These are phyloP conservation scores for Spilosoma lubricipeda DNA, from an alignment of 2,888 invertebrate genomes.

Conservation along the genomic window DNA sequence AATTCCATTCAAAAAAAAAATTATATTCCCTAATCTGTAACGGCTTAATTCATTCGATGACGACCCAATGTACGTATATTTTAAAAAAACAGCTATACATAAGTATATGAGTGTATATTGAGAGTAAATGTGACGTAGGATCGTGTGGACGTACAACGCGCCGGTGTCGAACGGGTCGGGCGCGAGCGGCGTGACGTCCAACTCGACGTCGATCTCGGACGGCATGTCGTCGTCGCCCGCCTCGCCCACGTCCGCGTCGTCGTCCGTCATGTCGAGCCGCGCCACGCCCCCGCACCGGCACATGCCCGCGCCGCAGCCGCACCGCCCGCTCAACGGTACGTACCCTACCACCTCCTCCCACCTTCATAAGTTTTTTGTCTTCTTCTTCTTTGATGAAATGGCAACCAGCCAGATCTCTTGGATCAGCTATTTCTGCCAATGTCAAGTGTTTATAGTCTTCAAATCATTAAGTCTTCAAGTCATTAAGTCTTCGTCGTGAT, in stretches of 20 bases:
- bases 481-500: too few relatives aligned
- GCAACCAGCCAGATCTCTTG: too few relatives aligned
- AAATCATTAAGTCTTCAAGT: too few relatives aligned
- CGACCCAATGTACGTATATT: neutral
- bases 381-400: too few relatives aligned
- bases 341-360: too few relatives aligned
- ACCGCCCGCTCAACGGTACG: constrained; percentile 76
- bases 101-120: neutral
- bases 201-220: constrained; percentile 85
- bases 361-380: too few relatives aligned
- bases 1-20: neutral
- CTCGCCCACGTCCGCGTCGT: constrained; percentile 95
- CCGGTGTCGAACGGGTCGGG: constrained; percentile 90
- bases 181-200: constrained; percentile 85
- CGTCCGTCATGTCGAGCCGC: constrained; percentile 94
- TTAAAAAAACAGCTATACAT: neutral
- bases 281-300: constrained; percentile 78
- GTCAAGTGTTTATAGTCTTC: too few relatives aligned
- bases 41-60: neutral
- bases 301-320: constrained; percentile 59
- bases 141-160: constrained; percentile 97
- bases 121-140: constrained; percentile 76
- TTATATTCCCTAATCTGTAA: neutral
- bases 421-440: too few relatives aligned
- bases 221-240: constrained; percentile 89